Base-by-base conservation (phyloP, 2,113 vertebrate species). In the Trochalopteron elliotii region DNA sequence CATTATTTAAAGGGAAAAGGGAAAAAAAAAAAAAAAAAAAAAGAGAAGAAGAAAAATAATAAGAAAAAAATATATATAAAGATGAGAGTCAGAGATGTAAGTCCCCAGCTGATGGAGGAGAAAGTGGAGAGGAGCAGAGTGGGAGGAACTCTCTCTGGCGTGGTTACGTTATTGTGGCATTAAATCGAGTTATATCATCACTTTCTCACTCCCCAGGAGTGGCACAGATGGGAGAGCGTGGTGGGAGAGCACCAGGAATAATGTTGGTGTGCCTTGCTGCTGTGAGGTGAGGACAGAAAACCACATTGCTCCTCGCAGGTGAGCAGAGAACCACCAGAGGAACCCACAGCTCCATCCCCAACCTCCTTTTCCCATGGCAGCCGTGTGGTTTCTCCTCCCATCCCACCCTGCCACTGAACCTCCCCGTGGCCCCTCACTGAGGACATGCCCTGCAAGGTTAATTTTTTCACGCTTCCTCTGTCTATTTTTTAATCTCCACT, bases 181-280 rank as follows among this genome's bases (percentile, higher is more conserved):
- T 90, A 86, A 89, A 67, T 76, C 7, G 1, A 65, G 53, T 94
- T 94, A 55, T 77, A 94, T 91, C 84, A 94, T 74, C 93, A 42
- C 63, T 92, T 96, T 96, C 89, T 93, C 93, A 93, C 93, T 85
- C 64, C 71, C 82, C 93, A 89, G 92, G 42, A 96, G 87, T 2
- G 4, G 91, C 93, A 94, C 91, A 96, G 93, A 95, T 96, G 91
- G 94, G 81, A 85, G 47, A 47, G 64, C 1, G 7, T 92, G 89
- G 94, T 92, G 67, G 89, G 78, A 94, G 93, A 18, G 78, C 75
- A 93, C 40, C 67, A 90, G 89, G 92, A 94, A 94, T 85, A 94
- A 87, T 35, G 81, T 11, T 87, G 89, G 81, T 22, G 0, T 37
- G 53, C 6, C 2, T 30, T 59, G 52, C 74, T 64, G 57, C 49